A percentile compares a stretch with the other conserved stretches of the same genome.
Evolutionary conservation across 2,113 vertebrate genomes (phyloP).

Genomic region (Bos indicus): DNA sequence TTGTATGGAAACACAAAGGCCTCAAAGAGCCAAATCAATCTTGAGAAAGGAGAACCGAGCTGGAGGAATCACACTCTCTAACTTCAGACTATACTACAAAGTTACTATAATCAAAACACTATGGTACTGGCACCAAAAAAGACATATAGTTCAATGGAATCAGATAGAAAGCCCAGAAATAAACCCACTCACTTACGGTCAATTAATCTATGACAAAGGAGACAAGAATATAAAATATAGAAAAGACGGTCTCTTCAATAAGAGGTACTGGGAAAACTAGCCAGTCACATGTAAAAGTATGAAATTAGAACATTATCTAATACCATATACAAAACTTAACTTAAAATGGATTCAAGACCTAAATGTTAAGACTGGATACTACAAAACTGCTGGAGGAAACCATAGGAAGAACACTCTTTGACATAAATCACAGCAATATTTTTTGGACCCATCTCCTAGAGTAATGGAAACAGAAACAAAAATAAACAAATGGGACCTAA

Average conservation of each 20-base stretch:
- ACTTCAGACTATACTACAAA: background rate
- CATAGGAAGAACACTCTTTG: background rate
- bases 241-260: background rate
- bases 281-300: background rate
- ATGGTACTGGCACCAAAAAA: background rate
- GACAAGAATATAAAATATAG: background rate
- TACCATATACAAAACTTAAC: background rate
- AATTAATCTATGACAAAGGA: background rate
- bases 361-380: background rate
- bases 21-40: background rate
- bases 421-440: background rate
- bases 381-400: background rate
- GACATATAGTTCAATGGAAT: background rate
- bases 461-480: background rate
- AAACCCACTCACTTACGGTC: background rate
- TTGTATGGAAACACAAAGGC: background rate
- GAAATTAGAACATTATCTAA: background rate
- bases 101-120: background rate
- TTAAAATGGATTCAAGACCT: background rate
- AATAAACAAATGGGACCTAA: background rate
- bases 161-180: background rate
- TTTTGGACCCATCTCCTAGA: background rate
- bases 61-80: background rate
- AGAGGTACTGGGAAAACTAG: background rate
- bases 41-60: background rate